Percentiles rank a stretch among this genome's conserved stretches.
Conservation (phyloP, 2,888 invertebrate genomes). For the Globia sparganii region DNA sequence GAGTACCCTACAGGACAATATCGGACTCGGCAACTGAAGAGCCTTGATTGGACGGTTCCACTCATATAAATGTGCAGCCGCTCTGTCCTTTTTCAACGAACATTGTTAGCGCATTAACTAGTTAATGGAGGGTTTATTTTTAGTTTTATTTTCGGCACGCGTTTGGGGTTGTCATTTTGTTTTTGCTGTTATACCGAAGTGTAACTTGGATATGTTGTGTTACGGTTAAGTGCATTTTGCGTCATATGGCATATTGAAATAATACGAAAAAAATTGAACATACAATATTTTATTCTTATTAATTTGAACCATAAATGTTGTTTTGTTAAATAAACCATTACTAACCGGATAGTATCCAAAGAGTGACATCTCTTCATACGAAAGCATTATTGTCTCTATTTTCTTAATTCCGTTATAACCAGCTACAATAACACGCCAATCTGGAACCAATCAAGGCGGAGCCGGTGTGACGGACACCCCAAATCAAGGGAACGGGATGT, state of each 20-base stretch:
- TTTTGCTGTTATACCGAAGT: conserved; percentile 67
- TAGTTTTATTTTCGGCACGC: conserved; percentile 85
- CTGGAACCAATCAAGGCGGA: conserved; percentile 65
- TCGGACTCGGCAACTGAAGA: conserved; percentile 68
- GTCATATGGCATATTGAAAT: background rate
- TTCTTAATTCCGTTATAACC: conserved; percentile 9
- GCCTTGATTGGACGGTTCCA: conserved; percentile 71
- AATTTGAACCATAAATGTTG: background rate
- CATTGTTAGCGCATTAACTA: conserved; percentile 88
- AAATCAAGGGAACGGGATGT: conserved; percentile 76
- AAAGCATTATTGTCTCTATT: background rate
- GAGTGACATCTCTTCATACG: background rate
- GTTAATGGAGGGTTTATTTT: conserved; percentile 87
- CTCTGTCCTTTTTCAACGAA: conserved; percentile 72
- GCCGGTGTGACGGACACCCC: conserved; percentile 77
- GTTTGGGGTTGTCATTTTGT: conserved; percentile 64
- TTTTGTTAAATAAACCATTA: background rate
- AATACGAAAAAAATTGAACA: fast-evolving
- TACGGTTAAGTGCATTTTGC: background rate
- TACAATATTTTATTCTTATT: background rate
- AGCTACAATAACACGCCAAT: conserved; percentile 53
- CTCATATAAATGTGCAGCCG: conserved; percentile 66
- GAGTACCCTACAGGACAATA: conserved; percentile 72
- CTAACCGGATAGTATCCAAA: background rate
- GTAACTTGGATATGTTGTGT: conserved; percentile 39